Evolutionary conservation across 2,113 vertebrate genomes (phyloP), one percentile per base, ranked within the genome.

Genomic region (Actenoides lindsayi): DNA sequence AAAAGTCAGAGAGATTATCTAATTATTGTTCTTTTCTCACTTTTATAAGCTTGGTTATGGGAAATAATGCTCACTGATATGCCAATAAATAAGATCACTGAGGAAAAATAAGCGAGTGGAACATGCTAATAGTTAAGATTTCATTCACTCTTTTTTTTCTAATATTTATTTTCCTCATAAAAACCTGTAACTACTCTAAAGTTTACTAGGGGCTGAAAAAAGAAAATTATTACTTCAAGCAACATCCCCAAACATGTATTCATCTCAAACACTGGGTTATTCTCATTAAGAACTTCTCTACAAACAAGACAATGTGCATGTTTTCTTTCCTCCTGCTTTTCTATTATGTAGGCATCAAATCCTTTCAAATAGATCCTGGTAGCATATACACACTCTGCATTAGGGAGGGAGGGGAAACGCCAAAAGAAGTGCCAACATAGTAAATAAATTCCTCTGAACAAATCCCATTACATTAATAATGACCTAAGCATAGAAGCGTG

Each of bases 1-100:
- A 84, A 68, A 83, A 97, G 50, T 84, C 69, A 60, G 60, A 50
- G n/a, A 78, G 64, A 94, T 94, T 87, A 89, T 73, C 87, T 93
- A 91, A 92, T 91, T 88, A 89, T 60, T 54, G 63, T 37, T 88
- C 70, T 95, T 89, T 85, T 86, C 79, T 75, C 69, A 23, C 53
- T 89, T 86, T 87, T 69, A 82, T 82, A 80, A 84, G 46, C 31
- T 92, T 39, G 57, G 48, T 70, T 85, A 80, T 65, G 28, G 83
- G 35, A 84, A 89, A 90, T 71, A 28, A 91, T 23, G 19, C 68
- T 90, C 62, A 23, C 41, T 27, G 75, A 77, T 54, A 64, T 3
- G n/a, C 27, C 85, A 83, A 37, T 67, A 91, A 92, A 92, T 69
- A 67, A 85, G 59, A n/a, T 68, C 20, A 41, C 31, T 30, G 48